Percentiles rank a stretch among this genome's conserved stretches.
These are phyloP conservation scores for Trinectes maculatus DNA, from an alignment of 2,113 vertebrate genomes.

Conservation along the genomic window DNA sequence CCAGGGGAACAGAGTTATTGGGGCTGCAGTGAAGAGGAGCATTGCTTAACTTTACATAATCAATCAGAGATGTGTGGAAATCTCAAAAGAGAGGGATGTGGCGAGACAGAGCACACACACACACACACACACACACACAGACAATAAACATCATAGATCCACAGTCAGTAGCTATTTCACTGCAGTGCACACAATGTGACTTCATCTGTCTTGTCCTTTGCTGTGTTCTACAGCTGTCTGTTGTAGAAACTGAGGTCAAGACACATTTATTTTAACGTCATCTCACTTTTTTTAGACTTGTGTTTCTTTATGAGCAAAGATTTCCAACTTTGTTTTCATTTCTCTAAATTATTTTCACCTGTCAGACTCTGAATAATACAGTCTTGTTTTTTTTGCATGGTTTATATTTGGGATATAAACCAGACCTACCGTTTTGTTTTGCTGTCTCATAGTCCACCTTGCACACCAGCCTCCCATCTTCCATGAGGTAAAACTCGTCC, in stretches of 20 bases:
- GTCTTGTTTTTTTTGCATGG: not conserved
- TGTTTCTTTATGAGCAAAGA: not conserved
- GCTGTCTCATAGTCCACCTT: conserved; percentile 99
- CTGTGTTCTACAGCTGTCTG: conserved; percentile 15
- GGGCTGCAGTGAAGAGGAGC: conserved; percentile 70
- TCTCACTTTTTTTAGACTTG: not conserved
- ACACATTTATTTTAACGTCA: not conserved
- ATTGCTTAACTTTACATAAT: conserved; percentile 84
- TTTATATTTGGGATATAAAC: not conserved
- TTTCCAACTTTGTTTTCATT: not conserved
- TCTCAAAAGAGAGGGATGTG: conserved; percentile 76
- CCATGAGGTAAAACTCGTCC: conserved; percentile 99
- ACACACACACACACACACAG: conserved; percentile 55
- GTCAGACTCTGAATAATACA: not conserved
- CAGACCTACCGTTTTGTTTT: conserved; percentile 93
- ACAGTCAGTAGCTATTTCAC: conserved; percentile 34
- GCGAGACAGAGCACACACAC: conserved; percentile 49
- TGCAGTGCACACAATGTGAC: conserved; percentile 5
- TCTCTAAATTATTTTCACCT: not conserved
- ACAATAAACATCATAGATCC: conserved; percentile 62
- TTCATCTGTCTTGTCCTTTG: conserved; percentile 27
- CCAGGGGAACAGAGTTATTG: conserved; percentile 74
- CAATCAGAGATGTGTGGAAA: conserved; percentile 80
- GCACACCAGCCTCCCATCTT: conserved; percentile 96
- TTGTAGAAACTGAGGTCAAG: conserved; percentile 9